Conservation (phyloP, 2,113 vertebrate genomes). For the Athene cunicularia region DNA sequence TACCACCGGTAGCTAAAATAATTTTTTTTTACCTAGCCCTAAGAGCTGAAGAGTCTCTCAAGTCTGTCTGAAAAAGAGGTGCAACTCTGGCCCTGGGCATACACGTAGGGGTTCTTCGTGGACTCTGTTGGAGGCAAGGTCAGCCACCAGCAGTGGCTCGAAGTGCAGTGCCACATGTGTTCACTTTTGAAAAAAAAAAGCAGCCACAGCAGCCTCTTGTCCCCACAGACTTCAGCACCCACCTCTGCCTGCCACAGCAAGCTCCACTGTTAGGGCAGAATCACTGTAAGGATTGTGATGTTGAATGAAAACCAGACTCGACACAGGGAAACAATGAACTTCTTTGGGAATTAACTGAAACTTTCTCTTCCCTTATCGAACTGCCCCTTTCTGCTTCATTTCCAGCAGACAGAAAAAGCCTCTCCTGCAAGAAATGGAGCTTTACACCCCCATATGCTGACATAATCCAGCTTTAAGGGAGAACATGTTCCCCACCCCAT, state of each 20-base stretch:
- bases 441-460: fast-evolving
- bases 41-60: not conserved
- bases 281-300: not conserved
- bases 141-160: not conserved
- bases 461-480: not conserved
- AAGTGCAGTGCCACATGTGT: not conserved
- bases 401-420: not conserved
- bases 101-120: fast-evolving
- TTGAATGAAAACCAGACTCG: not conserved
- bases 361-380: not conserved
- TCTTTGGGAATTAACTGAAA: not conserved
- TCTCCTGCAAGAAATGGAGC: not conserved
- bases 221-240: not conserved
- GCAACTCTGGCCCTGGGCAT: not conserved
- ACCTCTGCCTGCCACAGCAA: not conserved
- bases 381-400: not conserved
- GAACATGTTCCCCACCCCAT: not conserved
- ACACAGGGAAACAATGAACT: not conserved
- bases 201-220: not conserved
- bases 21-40: not conserved
- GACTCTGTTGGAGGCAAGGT: not conserved
- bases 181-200: not conserved
- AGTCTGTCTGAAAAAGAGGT: not conserved
- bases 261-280: not conserved
- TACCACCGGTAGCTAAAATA: not conserved